A percentile compares a stretch with the other conserved stretches of the same genome.
phyloP scores from a whole-genome alignment of 2,797 vertebrate species.

The Sebastes variabilis region DNA sequence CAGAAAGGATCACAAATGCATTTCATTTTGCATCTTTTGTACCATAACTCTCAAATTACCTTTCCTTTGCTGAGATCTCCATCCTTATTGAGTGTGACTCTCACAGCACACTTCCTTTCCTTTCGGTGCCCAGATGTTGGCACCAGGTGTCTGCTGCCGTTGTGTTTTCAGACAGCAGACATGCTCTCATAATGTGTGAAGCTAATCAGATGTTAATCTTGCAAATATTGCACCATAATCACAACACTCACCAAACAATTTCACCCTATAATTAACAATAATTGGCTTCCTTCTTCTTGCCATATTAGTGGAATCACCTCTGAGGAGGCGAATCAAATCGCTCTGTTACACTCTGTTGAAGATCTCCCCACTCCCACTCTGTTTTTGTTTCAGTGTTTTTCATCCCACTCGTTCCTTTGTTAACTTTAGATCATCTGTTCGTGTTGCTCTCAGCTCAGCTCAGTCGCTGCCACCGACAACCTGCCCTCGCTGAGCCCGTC shows the following conservation, averaged over 20 bases:
- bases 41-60: neutral
- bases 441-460: slow-evolving; percentile 81
- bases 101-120: neutral
- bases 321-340: slow-evolving; percentile 86
- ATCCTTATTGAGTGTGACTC: neutral
- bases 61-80: neutral
- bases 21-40: neutral
- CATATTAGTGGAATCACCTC: slow-evolving; percentile 88
- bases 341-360: slow-evolving; percentile 85
- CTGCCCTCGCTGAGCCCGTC: slow-evolving; percentile 87
- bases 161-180: slow-evolving; percentile 57
- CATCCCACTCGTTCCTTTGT: slow-evolving; percentile 36
- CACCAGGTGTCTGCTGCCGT: slow-evolving; percentile 24
- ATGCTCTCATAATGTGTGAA: slow-evolving; percentile 83
- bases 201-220: slow-evolving; percentile 92
- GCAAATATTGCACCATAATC: slow-evolving; percentile 90
- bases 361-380: slow-evolving; percentile 46
- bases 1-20: neutral
- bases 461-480: slow-evolving; percentile 82
- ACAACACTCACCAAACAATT: slow-evolving; percentile 92
- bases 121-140: slow-evolving; percentile 23
- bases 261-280: slow-evolving; percentile 93
- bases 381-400: slow-evolving; percentile 67
- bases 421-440: slow-evolving; percentile 3
- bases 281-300: slow-evolving; percentile 88